Percentiles rank a stretch among this genome's conserved stretches.
Conservation (phyloP, 2,797 vertebrate genomes). For the Xenops minutus region DNA sequence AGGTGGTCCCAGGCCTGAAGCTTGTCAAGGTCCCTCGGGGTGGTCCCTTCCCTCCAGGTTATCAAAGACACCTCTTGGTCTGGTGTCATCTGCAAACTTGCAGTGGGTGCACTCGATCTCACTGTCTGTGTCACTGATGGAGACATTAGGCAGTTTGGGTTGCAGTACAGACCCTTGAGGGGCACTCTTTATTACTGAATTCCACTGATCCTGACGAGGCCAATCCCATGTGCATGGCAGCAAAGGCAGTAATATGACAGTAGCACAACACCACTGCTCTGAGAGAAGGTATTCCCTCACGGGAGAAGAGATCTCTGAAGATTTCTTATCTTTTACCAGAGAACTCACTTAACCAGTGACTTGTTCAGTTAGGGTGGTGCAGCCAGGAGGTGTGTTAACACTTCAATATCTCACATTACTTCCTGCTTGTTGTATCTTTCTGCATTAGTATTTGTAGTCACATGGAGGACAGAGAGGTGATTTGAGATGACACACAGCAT, state of each 20-base stretch:
- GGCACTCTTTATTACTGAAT: background rate
- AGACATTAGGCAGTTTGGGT: background rate
- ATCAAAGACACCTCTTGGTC: background rate
- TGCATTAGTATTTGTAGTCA: background rate
- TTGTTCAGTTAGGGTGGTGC: background rate
- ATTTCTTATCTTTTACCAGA: background rate
- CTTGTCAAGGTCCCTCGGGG: background rate
- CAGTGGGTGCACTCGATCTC: no score
- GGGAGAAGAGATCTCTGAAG: background rate
- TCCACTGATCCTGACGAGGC: background rate
- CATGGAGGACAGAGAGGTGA: background rate
- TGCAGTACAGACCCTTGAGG: background rate
- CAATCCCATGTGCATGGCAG: background rate
- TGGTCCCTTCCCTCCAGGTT: background rate
- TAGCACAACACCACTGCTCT: background rate
- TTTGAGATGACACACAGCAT: background rate
- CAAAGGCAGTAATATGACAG: background rate
- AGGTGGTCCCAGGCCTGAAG: background rate
- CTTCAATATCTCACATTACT: background rate
- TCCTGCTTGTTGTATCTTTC: background rate
- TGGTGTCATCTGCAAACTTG: background rate
- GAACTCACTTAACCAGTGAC: background rate
- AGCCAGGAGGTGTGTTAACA: background rate
- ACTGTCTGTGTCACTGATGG: background rate
- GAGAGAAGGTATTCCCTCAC: background rate